Evolutionary conservation across 2,113 vertebrate genomes (phyloP).

Genomic region (Cephalophus harveyi): DNA sequence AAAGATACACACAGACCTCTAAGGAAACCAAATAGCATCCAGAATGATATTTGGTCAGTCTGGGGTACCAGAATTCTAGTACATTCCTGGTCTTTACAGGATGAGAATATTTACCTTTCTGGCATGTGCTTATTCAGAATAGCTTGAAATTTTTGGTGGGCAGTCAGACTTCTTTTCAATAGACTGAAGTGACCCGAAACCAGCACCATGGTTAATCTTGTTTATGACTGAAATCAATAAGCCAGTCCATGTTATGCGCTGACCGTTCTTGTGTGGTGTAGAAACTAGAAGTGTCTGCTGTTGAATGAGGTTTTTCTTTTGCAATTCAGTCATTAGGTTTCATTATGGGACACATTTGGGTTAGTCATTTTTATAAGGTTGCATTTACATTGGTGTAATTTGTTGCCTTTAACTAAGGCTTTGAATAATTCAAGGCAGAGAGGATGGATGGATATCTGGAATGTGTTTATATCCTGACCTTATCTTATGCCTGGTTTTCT

Average conservation of each 20-base stretch:
- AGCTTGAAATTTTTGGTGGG: background rate
- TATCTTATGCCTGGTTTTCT: constrained; percentile 40
- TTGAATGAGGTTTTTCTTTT: constrained; percentile 41
- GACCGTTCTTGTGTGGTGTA: constrained; percentile 60
- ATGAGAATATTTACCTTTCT: constrained; percentile 52
- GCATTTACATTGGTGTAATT: background rate
- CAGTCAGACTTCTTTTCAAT: constrained; percentile 36
- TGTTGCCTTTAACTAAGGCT: constrained; percentile 15
- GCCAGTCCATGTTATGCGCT: constrained; percentile 61
- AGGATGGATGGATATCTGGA: background rate
- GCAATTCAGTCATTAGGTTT: background rate
- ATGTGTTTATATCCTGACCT: background rate
- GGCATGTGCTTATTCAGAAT: constrained; percentile 17
- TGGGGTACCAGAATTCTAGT: constrained; percentile 5
- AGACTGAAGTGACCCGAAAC: constrained; percentile 75
- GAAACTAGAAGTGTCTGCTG: constrained; percentile 58
- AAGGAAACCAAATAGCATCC: constrained; percentile 19
- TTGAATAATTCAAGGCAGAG: background rate
- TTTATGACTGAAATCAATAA: constrained; percentile 77
- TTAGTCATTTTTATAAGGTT: background rate
- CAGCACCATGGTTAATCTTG: constrained; percentile 68
- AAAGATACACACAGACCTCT: constrained; percentile 66
- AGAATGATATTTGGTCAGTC: constrained; percentile 66
- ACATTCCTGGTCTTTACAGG: background rate
- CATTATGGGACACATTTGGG: background rate